phyloP scores from a whole-genome alignment of 2,888 invertebrate species.

The Eilema griseolum region DNA sequence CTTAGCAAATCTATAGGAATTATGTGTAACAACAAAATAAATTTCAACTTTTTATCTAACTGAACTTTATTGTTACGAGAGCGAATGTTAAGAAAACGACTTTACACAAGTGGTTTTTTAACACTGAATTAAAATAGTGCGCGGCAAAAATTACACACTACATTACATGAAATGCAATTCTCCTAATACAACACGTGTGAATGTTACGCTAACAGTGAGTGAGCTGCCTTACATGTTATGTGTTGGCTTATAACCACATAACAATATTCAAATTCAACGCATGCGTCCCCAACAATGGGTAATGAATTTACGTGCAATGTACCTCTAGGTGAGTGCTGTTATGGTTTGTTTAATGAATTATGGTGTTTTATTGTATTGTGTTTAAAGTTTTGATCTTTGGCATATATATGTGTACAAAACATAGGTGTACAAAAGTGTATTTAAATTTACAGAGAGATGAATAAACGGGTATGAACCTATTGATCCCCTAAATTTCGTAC shows the following conservation, averaged over 20 bases:
- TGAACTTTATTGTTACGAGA: too few species aligned
- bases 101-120: too few species aligned
- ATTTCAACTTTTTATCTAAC: too few species aligned
- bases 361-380: constrained; percentile 14
- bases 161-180: not conserved
- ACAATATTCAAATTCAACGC: constrained; percentile 20
- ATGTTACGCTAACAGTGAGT: not conserved
- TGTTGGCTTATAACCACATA: constrained; percentile 7
- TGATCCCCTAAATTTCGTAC: too few species aligned
- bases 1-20: too few species aligned
- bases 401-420: not conserved
- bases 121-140: too few species aligned
- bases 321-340: constrained; percentile 7
- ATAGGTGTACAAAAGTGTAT: too few species aligned
- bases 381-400: not conserved
- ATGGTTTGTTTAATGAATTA: constrained; percentile 15
- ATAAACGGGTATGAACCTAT: too few species aligned
- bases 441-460: too few species aligned
- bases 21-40: too few species aligned
- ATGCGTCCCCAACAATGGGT: constrained; percentile 19
- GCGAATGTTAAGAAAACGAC: too few species aligned
- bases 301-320: constrained; percentile 17
- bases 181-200: not conserved
- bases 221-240: not conserved
- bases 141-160: too few species aligned